Conservation (phyloP, 2,797 vertebrate species). For the Phoxinus dragarum region DNA sequence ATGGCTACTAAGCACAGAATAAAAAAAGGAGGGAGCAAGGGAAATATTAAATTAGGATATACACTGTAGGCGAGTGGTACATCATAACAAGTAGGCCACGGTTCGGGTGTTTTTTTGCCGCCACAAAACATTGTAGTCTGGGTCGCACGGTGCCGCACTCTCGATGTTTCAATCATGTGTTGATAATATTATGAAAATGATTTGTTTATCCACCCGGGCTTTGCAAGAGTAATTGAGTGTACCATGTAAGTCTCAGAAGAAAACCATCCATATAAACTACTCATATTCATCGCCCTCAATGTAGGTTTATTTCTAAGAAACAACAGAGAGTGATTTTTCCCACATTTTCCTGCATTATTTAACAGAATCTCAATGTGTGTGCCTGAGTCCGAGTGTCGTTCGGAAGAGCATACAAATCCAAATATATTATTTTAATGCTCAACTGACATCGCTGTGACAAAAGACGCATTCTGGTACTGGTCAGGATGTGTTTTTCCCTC, state of each 20-base stretch:
- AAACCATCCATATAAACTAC: conserved; percentile 7
- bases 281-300: conserved; percentile 10
- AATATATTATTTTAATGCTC: conserved; percentile 8
- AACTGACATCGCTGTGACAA: conserved; percentile 48
- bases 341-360: conserved; percentile 13
- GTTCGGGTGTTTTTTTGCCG: background rate
- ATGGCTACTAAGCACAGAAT: conserved; percentile 39
- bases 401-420: conserved; percentile 18
- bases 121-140: background rate
- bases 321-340: conserved; percentile 10
- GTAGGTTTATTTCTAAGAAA: conserved; percentile 29
- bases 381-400: conserved; percentile 30
- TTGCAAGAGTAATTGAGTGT: conserved; percentile 42
- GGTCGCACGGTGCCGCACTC: background rate
- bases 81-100: conserved; percentile 42
- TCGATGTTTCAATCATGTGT: conserved; percentile 11
- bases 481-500: conserved; percentile 23
- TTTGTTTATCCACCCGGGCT: conserved; percentile 36
- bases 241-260: conserved; percentile 13
- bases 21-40: conserved; percentile 4
- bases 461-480: conserved; percentile 40
- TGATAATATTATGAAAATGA: conserved; percentile 33
- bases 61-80: conserved; percentile 34
- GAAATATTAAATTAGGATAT: conserved; percentile 42
- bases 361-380: conserved; percentile 2